Evolutionary conservation across 2,113 vertebrate species (phyloP).

Genomic region (Zosterops pallidus): DNA sequence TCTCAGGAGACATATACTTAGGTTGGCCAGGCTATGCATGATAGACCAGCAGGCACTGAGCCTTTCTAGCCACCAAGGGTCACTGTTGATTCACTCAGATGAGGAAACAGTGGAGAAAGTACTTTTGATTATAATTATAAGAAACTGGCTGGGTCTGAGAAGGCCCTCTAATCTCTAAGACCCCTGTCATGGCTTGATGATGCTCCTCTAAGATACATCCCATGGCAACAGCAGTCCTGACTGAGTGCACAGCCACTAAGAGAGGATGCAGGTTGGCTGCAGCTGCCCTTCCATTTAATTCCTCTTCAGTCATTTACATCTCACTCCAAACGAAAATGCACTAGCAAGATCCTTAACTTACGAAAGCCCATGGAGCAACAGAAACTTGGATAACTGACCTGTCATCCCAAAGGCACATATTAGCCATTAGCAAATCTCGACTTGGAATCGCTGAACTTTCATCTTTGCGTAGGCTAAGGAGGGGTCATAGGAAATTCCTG

Average conservation of each 20-base stretch:
- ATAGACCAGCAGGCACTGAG: conserved; percentile 4
- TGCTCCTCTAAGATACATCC: not conserved
- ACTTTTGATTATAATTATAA: not conserved
- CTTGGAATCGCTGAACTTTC: not conserved
- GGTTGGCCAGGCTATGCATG: not conserved
- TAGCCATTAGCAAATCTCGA: not conserved
- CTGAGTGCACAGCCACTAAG: not conserved
- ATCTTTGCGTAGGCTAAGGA: not conserved
- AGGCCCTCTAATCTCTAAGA: not conserved
- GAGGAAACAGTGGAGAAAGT: not conserved
- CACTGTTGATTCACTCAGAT: conserved; percentile 58
- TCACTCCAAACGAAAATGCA: not conserved
- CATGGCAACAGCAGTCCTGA: not conserved
- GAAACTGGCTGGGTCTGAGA: not conserved
- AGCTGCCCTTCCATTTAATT: not conserved
- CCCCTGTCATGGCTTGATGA: not conserved
- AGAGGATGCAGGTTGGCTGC: not conserved
- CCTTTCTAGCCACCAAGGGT: conserved; percentile 55
- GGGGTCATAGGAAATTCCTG: not conserved
- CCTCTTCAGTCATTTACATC: not conserved
- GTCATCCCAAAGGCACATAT: not conserved
- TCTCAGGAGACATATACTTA: not conserved
- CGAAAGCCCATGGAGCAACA: not conserved
- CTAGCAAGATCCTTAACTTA: not conserved
- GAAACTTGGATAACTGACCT: not conserved